phyloP scores from a whole-genome alignment of 2,113 vertebrate genomes.

The Macrotus californicus region DNA sequence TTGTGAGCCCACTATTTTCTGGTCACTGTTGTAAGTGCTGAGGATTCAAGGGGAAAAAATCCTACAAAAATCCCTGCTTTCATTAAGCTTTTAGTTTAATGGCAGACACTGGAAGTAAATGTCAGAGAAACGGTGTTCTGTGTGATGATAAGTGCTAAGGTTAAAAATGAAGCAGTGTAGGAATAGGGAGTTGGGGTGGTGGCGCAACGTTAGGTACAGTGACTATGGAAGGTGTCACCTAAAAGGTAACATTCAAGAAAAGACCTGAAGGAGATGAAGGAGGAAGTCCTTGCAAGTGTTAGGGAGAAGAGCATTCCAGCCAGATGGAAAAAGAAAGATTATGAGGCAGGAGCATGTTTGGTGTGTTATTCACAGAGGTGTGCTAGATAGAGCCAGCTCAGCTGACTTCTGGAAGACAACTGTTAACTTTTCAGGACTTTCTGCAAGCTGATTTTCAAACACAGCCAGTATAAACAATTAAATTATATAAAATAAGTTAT shows the following conservation, averaged over 20 bases:
- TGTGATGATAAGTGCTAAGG: background rate
- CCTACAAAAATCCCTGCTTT: background rate
- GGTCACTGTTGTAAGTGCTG: background rate
- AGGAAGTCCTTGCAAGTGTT: background rate
- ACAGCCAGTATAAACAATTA: background rate
- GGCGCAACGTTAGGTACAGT: background rate
- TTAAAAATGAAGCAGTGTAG: background rate
- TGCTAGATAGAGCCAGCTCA: background rate
- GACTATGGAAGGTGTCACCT: background rate
- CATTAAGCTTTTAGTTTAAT: background rate
- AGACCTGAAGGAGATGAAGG: background rate
- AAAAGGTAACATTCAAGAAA: background rate
- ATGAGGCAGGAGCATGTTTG: background rate
- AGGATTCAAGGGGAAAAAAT: background rate
- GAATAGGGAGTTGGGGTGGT: background rate
- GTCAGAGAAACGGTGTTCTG: background rate
- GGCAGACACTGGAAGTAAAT: background rate
- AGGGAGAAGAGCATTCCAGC: background rate
- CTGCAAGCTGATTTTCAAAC: background rate
- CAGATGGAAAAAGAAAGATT: slow-evolving; percentile 5
- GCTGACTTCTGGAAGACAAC: background rate
- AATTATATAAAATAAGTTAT: background rate
- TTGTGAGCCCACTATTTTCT: background rate
- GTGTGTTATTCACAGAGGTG: background rate
- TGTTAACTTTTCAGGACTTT: slow-evolving; percentile 24